phyloP scores from a whole-genome alignment of 2,797 vertebrate genomes.

The Lepus townsendii region DNA sequence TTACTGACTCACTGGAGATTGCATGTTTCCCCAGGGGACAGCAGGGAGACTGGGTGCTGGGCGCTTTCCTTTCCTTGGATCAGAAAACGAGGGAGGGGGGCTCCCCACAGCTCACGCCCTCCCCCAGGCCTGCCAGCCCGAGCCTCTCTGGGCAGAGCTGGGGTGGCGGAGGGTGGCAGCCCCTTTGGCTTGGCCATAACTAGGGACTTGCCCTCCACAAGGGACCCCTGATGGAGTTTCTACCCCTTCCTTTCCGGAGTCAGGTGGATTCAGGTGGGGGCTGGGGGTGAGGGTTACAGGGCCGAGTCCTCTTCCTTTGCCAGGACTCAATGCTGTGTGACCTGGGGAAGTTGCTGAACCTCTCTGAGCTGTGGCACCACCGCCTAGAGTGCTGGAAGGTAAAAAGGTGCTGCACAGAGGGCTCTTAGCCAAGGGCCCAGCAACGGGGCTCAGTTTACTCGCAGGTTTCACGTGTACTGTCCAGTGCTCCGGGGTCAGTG shows the following conservation, averaged over 20 bases:
- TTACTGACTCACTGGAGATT: no score
- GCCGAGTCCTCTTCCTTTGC: not conserved
- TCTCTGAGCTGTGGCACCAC: not conserved
- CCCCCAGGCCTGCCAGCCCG: not conserved
- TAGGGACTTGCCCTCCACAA: not conserved
- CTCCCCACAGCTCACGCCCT: not conserved
- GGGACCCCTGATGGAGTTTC: not conserved
- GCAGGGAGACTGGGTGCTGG: not conserved
- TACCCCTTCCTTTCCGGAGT: not conserved
- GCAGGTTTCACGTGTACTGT: no score
- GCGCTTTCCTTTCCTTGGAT: not conserved
- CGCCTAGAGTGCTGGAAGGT: not conserved
- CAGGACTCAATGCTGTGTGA: not conserved
- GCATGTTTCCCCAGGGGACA: not conserved
- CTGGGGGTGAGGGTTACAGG: not conserved
- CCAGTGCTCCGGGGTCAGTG: not conserved
- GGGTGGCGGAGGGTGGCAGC: no score
- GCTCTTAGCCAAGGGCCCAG: not conserved
- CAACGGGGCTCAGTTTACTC: not conserved
- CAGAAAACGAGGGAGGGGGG: not conserved
- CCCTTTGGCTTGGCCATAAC: not conserved
- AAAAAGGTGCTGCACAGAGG: not conserved
- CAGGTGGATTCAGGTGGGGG: no score
- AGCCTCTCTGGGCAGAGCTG: not conserved
- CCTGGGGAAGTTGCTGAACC: not conserved